Percentiles rank a stretch among this genome's conserved stretches.
These are phyloP conservation scores for Drosophila mayri DNA, from an alignment of 1,140 invertebrate genomes.

Conservation along the genomic window DNA sequence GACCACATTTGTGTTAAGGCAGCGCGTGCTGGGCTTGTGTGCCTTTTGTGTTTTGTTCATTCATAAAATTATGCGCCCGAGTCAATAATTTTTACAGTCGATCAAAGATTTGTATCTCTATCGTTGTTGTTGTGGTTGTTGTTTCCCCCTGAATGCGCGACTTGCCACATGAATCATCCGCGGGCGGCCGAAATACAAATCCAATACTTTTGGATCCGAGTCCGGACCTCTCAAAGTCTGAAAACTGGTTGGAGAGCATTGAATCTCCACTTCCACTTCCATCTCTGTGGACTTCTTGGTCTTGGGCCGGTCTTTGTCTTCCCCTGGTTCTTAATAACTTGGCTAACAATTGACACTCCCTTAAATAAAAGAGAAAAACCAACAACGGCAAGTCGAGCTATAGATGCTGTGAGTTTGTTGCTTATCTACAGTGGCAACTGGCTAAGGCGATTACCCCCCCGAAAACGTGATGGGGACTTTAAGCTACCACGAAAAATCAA, in stretches of 20 bases:
- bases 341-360: constrained; percentile 82
- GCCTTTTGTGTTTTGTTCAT: constrained; percentile 68
- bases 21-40: constrained; percentile 70
- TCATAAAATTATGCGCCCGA: constrained; percentile 80
- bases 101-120: constrained; percentile 80
- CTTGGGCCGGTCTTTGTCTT: constrained; percentile 57
- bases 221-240: constrained; percentile 14
- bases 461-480: background rate
- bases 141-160: constrained; percentile 36
- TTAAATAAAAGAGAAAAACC: constrained; percentile 57
- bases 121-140: constrained; percentile 3
- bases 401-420: constrained; percentile 45
- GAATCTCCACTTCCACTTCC: constrained; percentile 40
- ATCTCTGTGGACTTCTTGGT: constrained; percentile 41
- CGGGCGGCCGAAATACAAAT: constrained; percentile 51
- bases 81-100: constrained; percentile 83
- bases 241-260: constrained; percentile 50
- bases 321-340: constrained; percentile 75
- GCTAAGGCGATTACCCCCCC: constrained; percentile 19
- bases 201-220: constrained; percentile 16
- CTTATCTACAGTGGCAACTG: constrained; percentile 47
- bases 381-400: constrained; percentile 37
- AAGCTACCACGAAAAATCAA: constrained; percentile 9
- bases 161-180: constrained; percentile 77
- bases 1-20: constrained; percentile 40